Conservation (phyloP, 2,888 invertebrate species). For the Leptinotarsa juncta region DNA sequence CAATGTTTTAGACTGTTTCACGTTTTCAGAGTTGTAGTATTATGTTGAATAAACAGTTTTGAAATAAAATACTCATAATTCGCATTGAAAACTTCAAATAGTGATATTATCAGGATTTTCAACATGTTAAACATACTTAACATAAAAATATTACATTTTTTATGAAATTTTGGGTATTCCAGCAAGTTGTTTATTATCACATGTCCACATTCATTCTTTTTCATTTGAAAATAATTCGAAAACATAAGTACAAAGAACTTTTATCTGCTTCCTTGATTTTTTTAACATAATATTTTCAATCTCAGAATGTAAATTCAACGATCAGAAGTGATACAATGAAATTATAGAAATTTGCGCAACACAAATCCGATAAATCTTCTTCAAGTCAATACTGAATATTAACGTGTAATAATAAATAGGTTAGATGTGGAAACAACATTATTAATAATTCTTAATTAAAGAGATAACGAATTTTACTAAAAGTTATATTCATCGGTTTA, state of each 20-base stretch:
- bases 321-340: slow-evolving; percentile 22
- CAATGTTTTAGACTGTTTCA: too few species aligned
- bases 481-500: slow-evolving; percentile 52
- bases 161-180: too few species aligned
- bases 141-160: too few species aligned
- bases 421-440: slow-evolving; percentile 40
- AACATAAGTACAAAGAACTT: slow-evolving; percentile 26
- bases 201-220: not conserved
- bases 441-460: slow-evolving; percentile 44
- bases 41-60: too few species aligned
- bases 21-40: too few species aligned
- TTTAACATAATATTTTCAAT: slow-evolving; percentile 24
- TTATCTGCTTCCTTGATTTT: slow-evolving; percentile 37
- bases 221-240: not conserved
- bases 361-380: slow-evolving; percentile 26
- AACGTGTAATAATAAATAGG: slow-evolving; percentile 42
- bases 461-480: slow-evolving; percentile 53
- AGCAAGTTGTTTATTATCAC: not conserved
- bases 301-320: slow-evolving; percentile 20
- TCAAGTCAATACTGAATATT: slow-evolving; percentile 32
- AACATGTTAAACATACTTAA: too few species aligned
- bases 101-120: too few species aligned
- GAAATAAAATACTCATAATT: too few species aligned
- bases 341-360: slow-evolving; percentile 32
- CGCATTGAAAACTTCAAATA: too few species aligned